Evolutionary conservation across 2,113 vertebrate genomes (phyloP).

Genomic region (Syrmaticus mikado): DNA sequence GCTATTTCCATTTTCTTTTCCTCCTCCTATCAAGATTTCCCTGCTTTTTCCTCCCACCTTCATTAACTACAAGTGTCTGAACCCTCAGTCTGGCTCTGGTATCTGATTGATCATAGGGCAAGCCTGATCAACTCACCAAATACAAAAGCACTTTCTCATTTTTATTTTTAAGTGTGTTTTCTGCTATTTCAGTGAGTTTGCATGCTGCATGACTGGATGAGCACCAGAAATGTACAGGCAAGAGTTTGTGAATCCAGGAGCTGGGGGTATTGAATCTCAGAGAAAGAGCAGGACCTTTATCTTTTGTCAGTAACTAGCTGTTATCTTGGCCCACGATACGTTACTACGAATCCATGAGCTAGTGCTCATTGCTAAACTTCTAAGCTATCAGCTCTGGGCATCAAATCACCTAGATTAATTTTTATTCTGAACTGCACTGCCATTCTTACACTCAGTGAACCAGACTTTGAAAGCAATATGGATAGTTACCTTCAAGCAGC

Average conservation of each 20-base stretch:
- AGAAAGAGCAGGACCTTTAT: neutral
- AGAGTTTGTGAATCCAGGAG: neutral
- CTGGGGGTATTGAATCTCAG: neutral
- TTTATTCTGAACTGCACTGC: conserved; percentile 3
- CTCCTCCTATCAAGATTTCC: neutral
- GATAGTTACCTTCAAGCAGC: neutral
- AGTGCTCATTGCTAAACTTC: neutral
- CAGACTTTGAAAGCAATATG: neutral
- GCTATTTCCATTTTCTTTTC: neutral
- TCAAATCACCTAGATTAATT: conserved; percentile 46
- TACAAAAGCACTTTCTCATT: neutral
- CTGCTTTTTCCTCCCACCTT: neutral
- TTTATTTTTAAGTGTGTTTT: neutral
- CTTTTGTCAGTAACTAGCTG: neutral
- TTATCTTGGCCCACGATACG: neutral
- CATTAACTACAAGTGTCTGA: neutral
- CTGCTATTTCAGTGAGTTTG: neutral
- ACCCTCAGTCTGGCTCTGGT: accelerated
- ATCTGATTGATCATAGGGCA: neutral
- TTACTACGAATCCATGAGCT: conserved; percentile 5
- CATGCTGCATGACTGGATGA: neutral
- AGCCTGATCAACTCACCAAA: neutral
- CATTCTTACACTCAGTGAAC: neutral
- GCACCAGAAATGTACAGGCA: neutral
- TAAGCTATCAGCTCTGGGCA: neutral